Evolutionary conservation across 2,797 vertebrate genomes (phyloP).

Genomic region (Poeciliopsis gracilis): DNA sequence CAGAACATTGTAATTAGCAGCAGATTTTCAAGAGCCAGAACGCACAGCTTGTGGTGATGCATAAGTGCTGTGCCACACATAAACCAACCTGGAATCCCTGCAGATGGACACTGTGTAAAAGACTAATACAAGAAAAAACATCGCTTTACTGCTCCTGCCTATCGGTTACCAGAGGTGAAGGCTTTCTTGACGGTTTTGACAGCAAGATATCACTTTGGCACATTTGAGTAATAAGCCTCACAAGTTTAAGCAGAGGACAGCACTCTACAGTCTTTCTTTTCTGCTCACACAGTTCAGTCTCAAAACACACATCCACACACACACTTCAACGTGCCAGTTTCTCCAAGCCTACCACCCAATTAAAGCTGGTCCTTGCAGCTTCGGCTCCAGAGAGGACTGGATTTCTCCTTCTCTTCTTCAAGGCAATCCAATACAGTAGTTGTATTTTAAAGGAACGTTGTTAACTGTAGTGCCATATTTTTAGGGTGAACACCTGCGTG

Average conservation of each 20-base stretch:
- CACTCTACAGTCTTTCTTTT: conserved; percentile 54
- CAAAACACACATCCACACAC: conserved; percentile 14
- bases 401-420: conserved; percentile 67
- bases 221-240: conserved; percentile 73
- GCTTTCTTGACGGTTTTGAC: conserved; percentile 55
- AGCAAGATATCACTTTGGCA: conserved; percentile 60
- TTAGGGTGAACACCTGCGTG: conserved; percentile 68
- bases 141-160: conserved; percentile 48
- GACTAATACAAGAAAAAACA: conserved; percentile 13
- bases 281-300: conserved; percentile 20
- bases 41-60: conserved; percentile 20
- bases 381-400: conserved; percentile 68
- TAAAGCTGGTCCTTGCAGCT: conserved; percentile 77
- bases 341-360: conserved; percentile 77
- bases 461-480: conserved; percentile 67
- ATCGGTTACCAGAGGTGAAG: conserved; percentile 60
- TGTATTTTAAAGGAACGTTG: conserved; percentile 71
- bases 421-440: conserved; percentile 68
- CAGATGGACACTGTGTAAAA: conserved; percentile 23
- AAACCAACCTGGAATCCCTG: conserved; percentile 16
- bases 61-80: conserved; percentile 28
- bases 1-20: conserved; percentile 1
- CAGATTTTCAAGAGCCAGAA: conserved; percentile 22
- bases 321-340: conserved; percentile 67
- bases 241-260: conserved; percentile 65